These are phyloP conservation scores for Caranx ignobilis DNA, from an alignment of 2,113 vertebrate species.

Conservation along the genomic window DNA sequence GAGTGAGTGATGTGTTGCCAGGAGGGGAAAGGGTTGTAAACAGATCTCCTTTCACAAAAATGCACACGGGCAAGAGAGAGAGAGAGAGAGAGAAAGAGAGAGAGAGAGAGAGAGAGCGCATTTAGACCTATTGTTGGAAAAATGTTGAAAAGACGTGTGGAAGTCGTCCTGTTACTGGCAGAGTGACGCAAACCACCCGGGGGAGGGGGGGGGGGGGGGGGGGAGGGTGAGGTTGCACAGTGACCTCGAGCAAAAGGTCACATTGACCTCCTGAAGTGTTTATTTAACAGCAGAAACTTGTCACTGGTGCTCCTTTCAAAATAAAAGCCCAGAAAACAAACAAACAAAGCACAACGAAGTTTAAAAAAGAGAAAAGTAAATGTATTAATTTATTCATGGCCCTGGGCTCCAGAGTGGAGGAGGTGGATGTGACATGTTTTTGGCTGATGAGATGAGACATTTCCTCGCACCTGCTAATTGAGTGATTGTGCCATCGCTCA, in stretches of 20 bases:
- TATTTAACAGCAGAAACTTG: background rate
- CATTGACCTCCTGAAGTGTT: background rate
- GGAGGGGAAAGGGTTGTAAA: constrained; percentile 31
- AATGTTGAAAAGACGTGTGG: background rate
- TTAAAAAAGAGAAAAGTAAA: no score
- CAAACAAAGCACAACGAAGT: no score
- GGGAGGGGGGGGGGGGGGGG: no score
- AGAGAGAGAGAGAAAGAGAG: no score
- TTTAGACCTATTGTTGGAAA: constrained; percentile 4
- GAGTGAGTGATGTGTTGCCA: constrained; percentile 46
- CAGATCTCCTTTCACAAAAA: constrained; percentile 14
- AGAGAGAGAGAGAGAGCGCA: background rate
- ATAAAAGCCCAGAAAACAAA: no score
- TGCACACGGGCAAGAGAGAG: no score
- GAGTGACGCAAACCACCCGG: background rate
- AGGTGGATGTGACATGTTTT: no score
- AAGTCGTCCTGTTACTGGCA: constrained; percentile 14
- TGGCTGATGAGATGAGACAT: no score
- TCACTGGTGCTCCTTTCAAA: background rate
- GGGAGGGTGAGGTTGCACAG: background rate
- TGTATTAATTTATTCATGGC: no score
- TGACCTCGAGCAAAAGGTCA: background rate
- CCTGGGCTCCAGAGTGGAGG: no score
- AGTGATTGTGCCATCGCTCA: no score
- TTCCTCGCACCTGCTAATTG: no score